phyloP scores from a whole-genome alignment of 2,888 invertebrate species.

The Agrochola litura region DNA sequence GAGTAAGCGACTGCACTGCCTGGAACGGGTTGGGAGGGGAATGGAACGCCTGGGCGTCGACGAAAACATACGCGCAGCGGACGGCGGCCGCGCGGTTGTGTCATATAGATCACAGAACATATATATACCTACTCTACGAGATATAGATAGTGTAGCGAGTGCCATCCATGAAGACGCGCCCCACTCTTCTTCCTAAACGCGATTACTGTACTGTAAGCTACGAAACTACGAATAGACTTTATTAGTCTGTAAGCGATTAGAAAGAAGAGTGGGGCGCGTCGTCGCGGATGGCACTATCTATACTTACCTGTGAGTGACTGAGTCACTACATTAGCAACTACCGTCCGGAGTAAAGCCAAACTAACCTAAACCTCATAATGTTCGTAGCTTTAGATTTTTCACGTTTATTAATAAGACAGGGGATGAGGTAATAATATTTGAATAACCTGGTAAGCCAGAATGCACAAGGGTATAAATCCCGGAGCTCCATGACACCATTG shows the following conservation, averaged over 20 bases:
- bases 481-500: conserved; percentile 99
- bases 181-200: too few species aligned
- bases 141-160: too few species aligned
- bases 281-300: too few species aligned
- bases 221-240: too few species aligned
- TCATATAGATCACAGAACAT: not conserved
- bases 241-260: too few species aligned
- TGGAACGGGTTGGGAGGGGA: not conserved
- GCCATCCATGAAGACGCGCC: too few species aligned
- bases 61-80: not conserved
- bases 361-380: not conserved
- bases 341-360: not conserved
- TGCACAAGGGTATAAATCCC: conserved; percentile 94
- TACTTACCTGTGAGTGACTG: not conserved
- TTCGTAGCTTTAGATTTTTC: not conserved
- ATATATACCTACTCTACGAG: too few species aligned
- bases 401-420: not conserved
- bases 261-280: too few species aligned
- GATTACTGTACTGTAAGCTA: too few species aligned
- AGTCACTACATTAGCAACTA: not conserved
- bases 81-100: not conserved
- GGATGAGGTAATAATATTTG: not conserved
- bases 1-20: not conserved
- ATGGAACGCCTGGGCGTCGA: not conserved
- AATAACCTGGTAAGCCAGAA: conserved; percentile 92